A percentile compares a stretch with the other conserved stretches of the same genome.
phyloP scores from a whole-genome alignment of 2,888 invertebrate species.

The Euzophera pinguis region DNA sequence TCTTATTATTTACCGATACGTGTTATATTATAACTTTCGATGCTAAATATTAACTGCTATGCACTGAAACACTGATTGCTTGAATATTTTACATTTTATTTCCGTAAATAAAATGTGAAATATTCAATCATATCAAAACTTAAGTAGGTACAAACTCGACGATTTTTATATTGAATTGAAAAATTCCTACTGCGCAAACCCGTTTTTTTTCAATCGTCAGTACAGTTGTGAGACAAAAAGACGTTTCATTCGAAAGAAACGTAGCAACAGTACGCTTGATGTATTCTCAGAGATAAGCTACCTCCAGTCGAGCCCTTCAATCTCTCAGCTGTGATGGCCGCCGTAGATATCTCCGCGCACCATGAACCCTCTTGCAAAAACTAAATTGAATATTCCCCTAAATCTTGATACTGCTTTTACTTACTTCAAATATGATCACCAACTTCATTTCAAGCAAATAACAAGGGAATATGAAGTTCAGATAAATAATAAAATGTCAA shows the following conservation, averaged over 20 bases:
- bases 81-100: no score
- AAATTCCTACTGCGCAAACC: background rate
- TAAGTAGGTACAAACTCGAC: no score
- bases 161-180: no score
- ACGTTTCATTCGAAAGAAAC: slow-evolving; percentile 10
- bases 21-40: no score
- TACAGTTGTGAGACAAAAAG: background rate
- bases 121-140: no score
- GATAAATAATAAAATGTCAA: background rate
- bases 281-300: slow-evolving; percentile 36
- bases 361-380: slow-evolving; percentile 52
- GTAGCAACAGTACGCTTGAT: slow-evolving; percentile 26
- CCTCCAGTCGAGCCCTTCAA: slow-evolving; percentile 32
- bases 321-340: slow-evolving; percentile 41
- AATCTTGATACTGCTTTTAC: slow-evolving; percentile 22
- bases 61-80: no score
- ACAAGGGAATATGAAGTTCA: background rate
- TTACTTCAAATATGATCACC: slow-evolving; percentile 13
- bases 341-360: slow-evolving; percentile 41
- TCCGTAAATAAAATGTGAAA: no score
- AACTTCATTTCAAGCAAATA: slow-evolving; percentile 4
- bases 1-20: no score
- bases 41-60: no score
- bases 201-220: background rate
- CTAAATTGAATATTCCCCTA: slow-evolving; percentile 52